phyloP scores from a whole-genome alignment of 2,113 vertebrate species.

The Nasalis larvatus region DNA sequence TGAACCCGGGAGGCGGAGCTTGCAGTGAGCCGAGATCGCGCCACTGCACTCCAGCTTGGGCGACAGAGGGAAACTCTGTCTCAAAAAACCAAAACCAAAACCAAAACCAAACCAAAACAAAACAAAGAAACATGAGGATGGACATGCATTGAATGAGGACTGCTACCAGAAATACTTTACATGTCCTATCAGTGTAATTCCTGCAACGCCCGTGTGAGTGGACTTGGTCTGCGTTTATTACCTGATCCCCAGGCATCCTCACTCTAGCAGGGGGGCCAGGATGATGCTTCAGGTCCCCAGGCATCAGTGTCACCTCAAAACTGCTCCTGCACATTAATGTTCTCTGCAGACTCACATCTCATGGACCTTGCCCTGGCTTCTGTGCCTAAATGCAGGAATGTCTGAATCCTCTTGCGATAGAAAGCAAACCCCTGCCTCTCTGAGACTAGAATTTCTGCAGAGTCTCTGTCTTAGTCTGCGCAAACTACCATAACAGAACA shows the following conservation, averaged over 20 bases:
- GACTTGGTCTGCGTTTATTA: neutral
- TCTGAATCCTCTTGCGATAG: neutral
- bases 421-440: neutral
- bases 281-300: neutral
- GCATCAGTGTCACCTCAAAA: neutral
- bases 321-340: neutral
- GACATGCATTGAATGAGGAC: neutral
- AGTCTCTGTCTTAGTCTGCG: neutral
- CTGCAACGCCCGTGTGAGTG: fast-evolving
- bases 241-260: too few relatives aligned
- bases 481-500: neutral
- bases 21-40: too few relatives aligned
- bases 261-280: neutral
- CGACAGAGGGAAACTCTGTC: fast-evolving
- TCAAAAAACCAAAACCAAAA: too few relatives aligned
- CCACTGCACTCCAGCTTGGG: too few relatives aligned
- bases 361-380: neutral
- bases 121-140: neutral
- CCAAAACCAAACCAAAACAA: neutral
- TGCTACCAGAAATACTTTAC: neutral
- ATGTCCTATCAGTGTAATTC: neutral
- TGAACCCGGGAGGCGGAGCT: too few relatives aligned
- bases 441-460: neutral
- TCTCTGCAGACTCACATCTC: neutral
- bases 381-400: neutral